These are phyloP conservation scores for Hyppa rectilinea DNA, from an alignment of 2,888 invertebrate genomes.

Conservation along the genomic window DNA sequence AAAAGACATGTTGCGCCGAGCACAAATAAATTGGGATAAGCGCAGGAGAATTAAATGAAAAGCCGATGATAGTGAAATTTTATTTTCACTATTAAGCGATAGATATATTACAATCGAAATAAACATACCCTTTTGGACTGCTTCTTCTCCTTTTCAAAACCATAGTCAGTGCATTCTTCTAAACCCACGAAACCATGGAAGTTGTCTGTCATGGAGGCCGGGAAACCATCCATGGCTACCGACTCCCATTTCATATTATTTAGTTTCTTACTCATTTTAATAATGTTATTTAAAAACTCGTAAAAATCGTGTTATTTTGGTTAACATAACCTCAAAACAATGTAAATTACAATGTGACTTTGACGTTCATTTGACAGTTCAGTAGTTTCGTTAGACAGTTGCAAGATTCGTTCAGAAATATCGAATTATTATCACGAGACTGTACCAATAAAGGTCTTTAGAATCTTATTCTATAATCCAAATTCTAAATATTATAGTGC, in stretches of 20 bases:
- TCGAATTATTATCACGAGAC: neutral
- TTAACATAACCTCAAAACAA: conserved; percentile 57
- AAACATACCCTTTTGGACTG: conserved; percentile 79
- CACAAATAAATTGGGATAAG: too few relatives aligned
- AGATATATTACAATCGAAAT: conserved; percentile 1
- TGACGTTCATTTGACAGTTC: conserved; percentile 48
- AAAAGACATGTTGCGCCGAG: too few relatives aligned
- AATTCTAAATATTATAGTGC: too few relatives aligned
- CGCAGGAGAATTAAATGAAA: too few relatives aligned
- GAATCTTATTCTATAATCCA: too few relatives aligned
- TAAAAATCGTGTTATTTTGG: conserved; percentile 47
- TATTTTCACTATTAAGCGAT: neutral
- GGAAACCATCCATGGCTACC: conserved; percentile 91
- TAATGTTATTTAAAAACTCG: conserved; percentile 14
- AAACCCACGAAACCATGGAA: conserved; percentile 94
- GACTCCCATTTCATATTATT: conserved; percentile 91
- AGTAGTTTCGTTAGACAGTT: neutral
- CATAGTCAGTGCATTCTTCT: conserved; percentile 94
- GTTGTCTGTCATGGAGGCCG: conserved; percentile 79
- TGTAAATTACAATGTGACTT: conserved; percentile 58
- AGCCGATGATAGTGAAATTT: neutral
- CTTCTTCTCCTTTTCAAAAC: conserved; percentile 83
- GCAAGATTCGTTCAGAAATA: conserved; percentile 22
- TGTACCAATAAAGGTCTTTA: too few relatives aligned
- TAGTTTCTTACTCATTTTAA: conserved; percentile 83